Evolutionary conservation across 1,140 invertebrate species (phyloP), one percentile per base, ranked within the genome.

Genomic region (Brachionus plicatilis): DNA sequence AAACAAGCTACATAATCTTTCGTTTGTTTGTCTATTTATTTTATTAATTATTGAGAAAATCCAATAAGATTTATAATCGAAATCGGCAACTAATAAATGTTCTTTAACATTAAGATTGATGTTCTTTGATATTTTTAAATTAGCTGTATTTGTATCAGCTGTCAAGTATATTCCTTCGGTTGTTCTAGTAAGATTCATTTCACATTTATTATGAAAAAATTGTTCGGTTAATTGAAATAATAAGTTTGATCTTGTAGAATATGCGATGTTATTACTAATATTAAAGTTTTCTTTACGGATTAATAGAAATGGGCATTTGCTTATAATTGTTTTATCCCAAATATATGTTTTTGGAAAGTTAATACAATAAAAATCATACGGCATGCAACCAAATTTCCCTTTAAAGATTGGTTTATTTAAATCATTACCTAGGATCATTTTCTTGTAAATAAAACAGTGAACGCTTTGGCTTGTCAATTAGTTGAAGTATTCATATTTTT

Each of bases 21-120:
- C 29, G 29, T 68, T 68, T 12, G 11, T 14, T 29, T n/a, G 20
- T 68, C 12, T 2, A 33, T 68, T 68, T 33, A 68, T 68, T 68
- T 68, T 27, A 33, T 68, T 68, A 12, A 68, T 29, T 29, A 68
- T 29, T 12, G 8, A 68, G 33, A 68, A 68, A 29, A 68, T 33
- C 66, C 66, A 68, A 68, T 68, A 68, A 14, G 7, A 68, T 68
- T 68, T 68, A 68, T 29, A 68, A 68, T 68, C 66, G 29, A 68
- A 33, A 68, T 68, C 66, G 5, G 66, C 66, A 11, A 68, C 11
- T 33, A 68, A 27, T 33, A 27, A 29, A 68, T 68, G 66, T 68
- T 68, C 66, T n/a, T 68, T 68, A 29, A 29, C 27, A 29, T 68
- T 68, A 9, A 68, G 7, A 68, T 33, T 68, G 11, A 33, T 33